Base-by-base conservation (phyloP, 2,113 vertebrate genomes). In the Sinocyclocheilus maitianheensis region DNA sequence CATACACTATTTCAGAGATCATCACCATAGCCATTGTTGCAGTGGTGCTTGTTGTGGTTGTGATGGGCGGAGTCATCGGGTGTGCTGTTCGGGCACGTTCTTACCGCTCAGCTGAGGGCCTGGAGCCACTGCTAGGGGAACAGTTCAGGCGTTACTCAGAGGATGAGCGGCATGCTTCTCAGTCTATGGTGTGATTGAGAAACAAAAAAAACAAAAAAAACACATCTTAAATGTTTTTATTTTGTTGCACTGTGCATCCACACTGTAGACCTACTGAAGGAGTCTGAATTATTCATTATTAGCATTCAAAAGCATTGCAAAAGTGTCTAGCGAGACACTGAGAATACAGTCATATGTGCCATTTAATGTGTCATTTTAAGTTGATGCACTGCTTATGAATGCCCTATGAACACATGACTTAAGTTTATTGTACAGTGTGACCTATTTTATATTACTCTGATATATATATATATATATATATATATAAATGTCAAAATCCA, bases 91-190 rank as follows among this genome's bases (percentile, higher is more conserved):
- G 93, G 1, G 91, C 89, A 58, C 96, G 91, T 80, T 96, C 91
- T 84, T 94, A 93, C 30, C 87, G 62, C 79, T 92, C 92, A 0
- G 85, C 84, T 0, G 97, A 97, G 69, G 93, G 94, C 81, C 93
- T 95, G 77, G 96, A 98, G 90, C 97, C 97, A 1, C 95, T 99
- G 89, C 95, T 99, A 84, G 94, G 94, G 63, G 96, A 97, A 65
- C 95, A 96, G 11, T 96, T 96, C 91, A 94, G 94, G 69, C 93
- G 93, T 24, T 99, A 99, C 87, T 95, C 94, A 22, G 96, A 96
- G 72, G 96, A 97, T 1, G 95, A 96, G 78, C 94, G 92, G n/a
- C 87, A 95, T 75, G 88, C 93, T 5, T 95, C 93, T 37, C 96
- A 97, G 85, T 97, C 96, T 77, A 91, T 94, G 84, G 96, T 97